Base-by-base conservation (phyloP, 2,113 vertebrate species). In the Gracilinanus agilis region DNA sequence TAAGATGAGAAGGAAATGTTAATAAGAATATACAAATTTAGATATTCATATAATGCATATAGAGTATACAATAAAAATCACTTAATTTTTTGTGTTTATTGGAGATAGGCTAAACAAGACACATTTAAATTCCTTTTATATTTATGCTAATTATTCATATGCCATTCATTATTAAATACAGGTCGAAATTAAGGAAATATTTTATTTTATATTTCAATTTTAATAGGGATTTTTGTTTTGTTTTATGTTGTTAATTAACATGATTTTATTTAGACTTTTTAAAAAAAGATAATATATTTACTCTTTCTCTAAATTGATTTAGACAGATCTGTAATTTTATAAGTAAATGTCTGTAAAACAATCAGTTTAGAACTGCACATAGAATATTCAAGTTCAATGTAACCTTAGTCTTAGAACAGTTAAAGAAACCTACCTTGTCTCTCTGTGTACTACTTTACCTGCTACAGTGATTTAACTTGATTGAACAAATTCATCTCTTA, bases 401-500 rank as follows among this genome's bases (percentile, higher is more conserved):
- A 92, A 92, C 61, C 49, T 96, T 96, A 93, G n/a, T 88, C 54
- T 95, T 89, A 95, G 44, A 96, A 49, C 24, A 94, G 90, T 91
- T 90, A 89, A 34, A 90, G 53, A 61, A 96, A 97, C 54, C 24
- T n/a, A 12, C 27, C 90, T 12, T 90, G 19, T 29, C 95, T 96
- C 93, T 55, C 94, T n/a, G 49, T 94, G n/a, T 29, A 53, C 12
- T 95, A 54, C 91, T 91, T 91, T 92, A 97, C 54, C 90, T 92
- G 34, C 58, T 91, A 56, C 19, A 94, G 89, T 97, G 93, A 96
- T 94, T 96, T 96, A 96, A 96, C 93, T 93, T 94, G 92, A 97
- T 89, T 96, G 96, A 97, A 95, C 90, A 96, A 96, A 96, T 97
- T 97, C 91, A 94, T 97, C 93, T 96, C 97, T 95, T 96, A 96